Base-by-base conservation (phyloP, 2,888 invertebrate species). In the Xiphydria camelus region DNA sequence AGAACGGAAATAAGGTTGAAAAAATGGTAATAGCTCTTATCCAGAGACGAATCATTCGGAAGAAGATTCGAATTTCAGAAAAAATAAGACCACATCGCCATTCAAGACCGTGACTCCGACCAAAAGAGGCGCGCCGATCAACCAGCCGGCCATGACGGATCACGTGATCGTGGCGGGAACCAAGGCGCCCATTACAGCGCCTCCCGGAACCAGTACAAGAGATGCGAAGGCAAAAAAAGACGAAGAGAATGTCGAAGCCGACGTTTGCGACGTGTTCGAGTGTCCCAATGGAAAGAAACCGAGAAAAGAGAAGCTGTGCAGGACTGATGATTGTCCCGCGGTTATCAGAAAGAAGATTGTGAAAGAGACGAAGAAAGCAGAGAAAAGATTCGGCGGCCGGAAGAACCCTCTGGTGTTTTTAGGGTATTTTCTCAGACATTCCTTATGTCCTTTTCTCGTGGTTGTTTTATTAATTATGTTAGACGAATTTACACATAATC, bases 231-330 rank as follows among this genome's bases (percentile, higher is more conserved):
- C n/a, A n/a, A n/a, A n/a, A n/a, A n/a, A n/a, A n/a, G n/a, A n/a
- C n/a, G n/a, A n/a, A 10, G 17, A 2, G 6, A 15, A 15, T 25
- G 38, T n/a, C n/a, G n/a, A n/a, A n/a, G 18, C n/a, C 12, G n/a
- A n/a, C n/a, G n/a, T 15, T 19, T 43, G 43, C 20, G 36, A 38
- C 18, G 2, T 19, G 4, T 29, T 17, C 10, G 26, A 23, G n/a
- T 43, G 43, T 29, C 43, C 43, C 31, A 37, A 26, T 4, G 25
- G 19, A 14, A 39, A 34, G 34, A 34, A 18, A 18, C n/a, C 32
- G 68, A 14, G 73, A 6, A 31, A 35, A 15, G 50, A 47, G 15
- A 39, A 39, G n/a, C 42, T 47, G 5, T 48, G 43, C 21, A 29
- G 18, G 12, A 37, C 35, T 3, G 14, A 26, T 9, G 43, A 44